Conservation (phyloP, 1,140 invertebrate species). For the Drosophila nigrodunni region DNA sequence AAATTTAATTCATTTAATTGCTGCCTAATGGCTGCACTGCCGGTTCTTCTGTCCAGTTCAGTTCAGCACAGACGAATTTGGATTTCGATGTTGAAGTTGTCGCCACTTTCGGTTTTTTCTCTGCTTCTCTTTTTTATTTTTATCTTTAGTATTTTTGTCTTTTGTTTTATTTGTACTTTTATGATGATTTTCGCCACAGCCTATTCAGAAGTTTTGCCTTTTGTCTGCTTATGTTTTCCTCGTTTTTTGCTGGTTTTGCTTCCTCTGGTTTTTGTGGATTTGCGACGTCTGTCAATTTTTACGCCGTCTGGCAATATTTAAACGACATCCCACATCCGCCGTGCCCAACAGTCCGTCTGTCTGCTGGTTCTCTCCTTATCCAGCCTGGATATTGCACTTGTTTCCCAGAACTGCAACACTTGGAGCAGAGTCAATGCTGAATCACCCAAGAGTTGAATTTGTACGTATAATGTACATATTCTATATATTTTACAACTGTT, state of each 20-base stretch:
- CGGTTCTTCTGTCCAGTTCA: conserved; percentile 30
- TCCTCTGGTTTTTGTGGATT: conserved; percentile 16
- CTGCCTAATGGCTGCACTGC: conserved; percentile 47
- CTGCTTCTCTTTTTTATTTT: not conserved
- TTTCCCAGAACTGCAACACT: conserved; percentile 61
- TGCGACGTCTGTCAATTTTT: conserved; percentile 78
- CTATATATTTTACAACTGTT: too few relatives aligned
- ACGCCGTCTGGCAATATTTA: conserved; percentile 79
- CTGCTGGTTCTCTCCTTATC: conserved; percentile 28
- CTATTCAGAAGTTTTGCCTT: conserved; percentile 66
- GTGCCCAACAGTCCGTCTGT: conserved; percentile 32
- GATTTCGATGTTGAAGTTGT: conserved; percentile 27
- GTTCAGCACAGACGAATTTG: not conserved
- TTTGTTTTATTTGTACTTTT: conserved; percentile 28
- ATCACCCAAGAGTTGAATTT: conserved; percentile 42
- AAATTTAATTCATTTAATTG: conserved; percentile 78
- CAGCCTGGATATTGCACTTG: conserved; percentile 70
- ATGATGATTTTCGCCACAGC: conserved; percentile 28
- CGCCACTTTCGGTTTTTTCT: conserved; percentile 60
- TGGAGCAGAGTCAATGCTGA: conserved; percentile 26
- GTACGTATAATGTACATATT: not conserved
- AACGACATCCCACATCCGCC: conserved; percentile 77
- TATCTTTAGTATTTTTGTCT: conserved; percentile 31
- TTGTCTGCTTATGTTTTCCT: conserved; percentile 43
- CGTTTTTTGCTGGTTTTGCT: not conserved